Evolutionary conservation across 2,888 invertebrate species (phyloP), one percentile per base, ranked within the genome.

Genomic region (Troides helena): DNA sequence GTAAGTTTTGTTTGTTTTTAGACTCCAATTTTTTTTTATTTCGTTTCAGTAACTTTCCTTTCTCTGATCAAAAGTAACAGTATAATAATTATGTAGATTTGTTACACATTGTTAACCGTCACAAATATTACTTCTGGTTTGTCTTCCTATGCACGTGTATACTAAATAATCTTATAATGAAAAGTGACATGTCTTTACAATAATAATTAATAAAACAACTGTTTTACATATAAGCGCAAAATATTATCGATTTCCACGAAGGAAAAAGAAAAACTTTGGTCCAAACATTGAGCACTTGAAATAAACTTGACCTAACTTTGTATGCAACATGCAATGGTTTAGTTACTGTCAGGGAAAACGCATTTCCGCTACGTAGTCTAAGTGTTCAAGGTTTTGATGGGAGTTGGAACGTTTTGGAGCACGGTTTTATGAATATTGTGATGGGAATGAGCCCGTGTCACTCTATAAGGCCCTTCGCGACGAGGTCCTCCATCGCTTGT

Each of bases 331-430:
- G 75, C 78, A 83, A 77, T 80, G 74, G 75, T 72, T 75, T 67
- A 74, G 77, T 83, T 77, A 84, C 77, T 85, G 91, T 93, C 92
- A 94, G 80, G 95, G 94, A 89, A 95, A 95, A 77, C 94, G 93
- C 88, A 94, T 93, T 85, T 95, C 95, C 72, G 94, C 93, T 30
- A 94, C 91, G 81, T 94, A 95, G 78, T 94, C 92, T 81, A 94
- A 94, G 82, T 94, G 93, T 76, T 95, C 93, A 62, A 95, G 89
- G 79, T 94, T 95, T 74, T 95, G 95, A 72, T 95, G 94, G 0
- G 94, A 94, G 81, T 92, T 94, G 53, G 95, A 94, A 73, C 94
- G 92, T 66, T 90, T 83, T n/a, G 93, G 92, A 59, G 93, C 86
- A 74, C 93, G 84, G 71, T 93, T 82, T 93, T 82, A 78, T 94